phyloP scores from a whole-genome alignment of 2,797 vertebrate genomes.

The Ctenopoma multispine region DNA sequence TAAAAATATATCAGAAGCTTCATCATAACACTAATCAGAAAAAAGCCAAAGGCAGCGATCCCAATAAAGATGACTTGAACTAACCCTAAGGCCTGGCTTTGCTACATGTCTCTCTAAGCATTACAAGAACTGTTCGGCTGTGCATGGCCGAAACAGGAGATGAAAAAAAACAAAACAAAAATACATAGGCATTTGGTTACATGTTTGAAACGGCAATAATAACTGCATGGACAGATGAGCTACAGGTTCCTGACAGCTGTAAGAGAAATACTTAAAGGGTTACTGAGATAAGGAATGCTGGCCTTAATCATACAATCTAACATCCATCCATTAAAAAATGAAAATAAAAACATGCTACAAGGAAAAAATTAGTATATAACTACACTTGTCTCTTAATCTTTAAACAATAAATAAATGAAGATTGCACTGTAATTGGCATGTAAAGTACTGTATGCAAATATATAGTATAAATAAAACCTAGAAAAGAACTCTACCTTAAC shows the following conservation, averaged over 20 bases:
- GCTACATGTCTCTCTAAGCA: conserved; percentile 93
- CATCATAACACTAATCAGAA: conserved; percentile 87
- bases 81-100: conserved; percentile 82
- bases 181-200: conserved; percentile 89
- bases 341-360: conserved; percentile 92
- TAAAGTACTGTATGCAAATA: conserved; percentile 99
- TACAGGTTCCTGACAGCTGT: conserved; percentile 91
- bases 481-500: conserved; percentile 92
- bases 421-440: conserved; percentile 99
- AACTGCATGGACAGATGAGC: conserved; percentile 86
- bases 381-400: conserved; percentile 93
- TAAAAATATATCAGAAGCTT: conserved; percentile 84
- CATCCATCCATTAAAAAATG: conserved; percentile 89
- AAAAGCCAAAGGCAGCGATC: conserved; percentile 87
- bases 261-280: conserved; percentile 90
- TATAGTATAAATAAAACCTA: conserved; percentile 99
- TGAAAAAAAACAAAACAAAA: conserved; percentile 81
- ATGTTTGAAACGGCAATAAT: conserved; percentile 90
- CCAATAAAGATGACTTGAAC: conserved; percentile 89
- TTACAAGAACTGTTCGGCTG: conserved; percentile 83
- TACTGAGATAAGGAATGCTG: conserved; percentile 96
- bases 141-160: conserved; percentile 85
- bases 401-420: conserved; percentile 99
- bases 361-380: conserved; percentile 96
- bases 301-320: conserved; percentile 93